A percentile compares a stretch with the other conserved stretches of the same genome.
phyloP scores from a whole-genome alignment of 2,888 invertebrate species.

The Cyaniris semiargus region DNA sequence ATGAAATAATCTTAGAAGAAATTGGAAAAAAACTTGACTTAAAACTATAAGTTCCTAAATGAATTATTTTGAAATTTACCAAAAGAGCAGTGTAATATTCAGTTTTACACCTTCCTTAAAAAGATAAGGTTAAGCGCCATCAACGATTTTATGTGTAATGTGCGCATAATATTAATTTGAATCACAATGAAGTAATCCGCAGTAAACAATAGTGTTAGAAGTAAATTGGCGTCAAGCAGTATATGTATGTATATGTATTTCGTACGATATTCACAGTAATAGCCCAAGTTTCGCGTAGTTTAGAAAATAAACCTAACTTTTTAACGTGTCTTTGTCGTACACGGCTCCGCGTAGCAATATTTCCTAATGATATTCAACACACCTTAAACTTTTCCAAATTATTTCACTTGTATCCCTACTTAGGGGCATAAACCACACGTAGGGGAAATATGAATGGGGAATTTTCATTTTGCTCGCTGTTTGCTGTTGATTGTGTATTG shows the following conservation, averaged over 20 bases:
- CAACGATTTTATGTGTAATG: neutral
- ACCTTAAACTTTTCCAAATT: constrained; percentile 26
- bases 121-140: neutral
- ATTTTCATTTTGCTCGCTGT: neutral
- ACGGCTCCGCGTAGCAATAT: constrained; percentile 32
- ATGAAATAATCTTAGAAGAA: neutral
- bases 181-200: neutral
- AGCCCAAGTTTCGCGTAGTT: constrained; percentile 59
- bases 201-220: neutral
- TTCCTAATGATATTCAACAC: constrained; percentile 35
- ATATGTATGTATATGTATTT: too few species aligned
- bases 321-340: constrained; percentile 52
- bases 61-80: too few species aligned
- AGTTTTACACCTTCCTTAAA: neutral
- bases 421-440: constrained; percentile 24
- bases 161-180: neutral
- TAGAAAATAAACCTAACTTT: constrained; percentile 59
- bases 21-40: too few species aligned
- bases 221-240: constrained; percentile 15
- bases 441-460: constrained; percentile 3
- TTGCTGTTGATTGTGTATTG: neutral
- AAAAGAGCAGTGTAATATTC: neutral
- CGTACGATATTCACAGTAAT: constrained; percentile 58
- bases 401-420: constrained; percentile 16
- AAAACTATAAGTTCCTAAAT: too few species aligned